These are phyloP conservation scores for Holotrichia oblita DNA, from an alignment of 1,140 invertebrate genomes.

Conservation along the genomic window DNA sequence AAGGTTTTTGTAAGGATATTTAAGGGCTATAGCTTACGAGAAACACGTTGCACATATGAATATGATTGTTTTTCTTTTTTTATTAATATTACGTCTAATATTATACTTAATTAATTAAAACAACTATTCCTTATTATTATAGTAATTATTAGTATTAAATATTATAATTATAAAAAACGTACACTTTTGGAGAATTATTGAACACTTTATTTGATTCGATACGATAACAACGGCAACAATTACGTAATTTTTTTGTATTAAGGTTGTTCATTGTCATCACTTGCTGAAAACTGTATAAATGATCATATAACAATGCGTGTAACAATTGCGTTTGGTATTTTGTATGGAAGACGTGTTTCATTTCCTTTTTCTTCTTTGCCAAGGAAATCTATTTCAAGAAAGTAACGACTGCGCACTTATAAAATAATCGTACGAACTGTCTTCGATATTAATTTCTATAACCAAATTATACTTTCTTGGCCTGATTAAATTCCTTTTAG, in stretches of 20 bases:
- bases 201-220: constrained; percentile 9
- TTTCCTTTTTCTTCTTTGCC: neutral
- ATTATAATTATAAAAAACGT: constrained; percentile 12
- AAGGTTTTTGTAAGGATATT: neutral
- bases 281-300: neutral
- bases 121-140: neutral
- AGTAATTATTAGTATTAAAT: neutral
- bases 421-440: too few species aligned
- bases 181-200: constrained; percentile 28
- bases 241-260: neutral
- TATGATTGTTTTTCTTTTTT: constrained; percentile 26
- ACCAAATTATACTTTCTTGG: too few species aligned
- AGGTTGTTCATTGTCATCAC: constrained; percentile 3
- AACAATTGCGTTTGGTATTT: constrained; percentile 17
- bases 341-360: constrained; percentile 20
- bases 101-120: neutral
- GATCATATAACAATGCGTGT: neutral
- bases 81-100: neutral
- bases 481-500: too few species aligned
- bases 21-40: constrained; percentile 3
- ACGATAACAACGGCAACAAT: neutral
- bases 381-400: too few species aligned
- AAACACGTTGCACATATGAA: constrained; percentile 12
- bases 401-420: too few species aligned
- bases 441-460: too few species aligned